phyloP scores from a whole-genome alignment of 2,797 vertebrate species.

The Chelmon rostratus region DNA sequence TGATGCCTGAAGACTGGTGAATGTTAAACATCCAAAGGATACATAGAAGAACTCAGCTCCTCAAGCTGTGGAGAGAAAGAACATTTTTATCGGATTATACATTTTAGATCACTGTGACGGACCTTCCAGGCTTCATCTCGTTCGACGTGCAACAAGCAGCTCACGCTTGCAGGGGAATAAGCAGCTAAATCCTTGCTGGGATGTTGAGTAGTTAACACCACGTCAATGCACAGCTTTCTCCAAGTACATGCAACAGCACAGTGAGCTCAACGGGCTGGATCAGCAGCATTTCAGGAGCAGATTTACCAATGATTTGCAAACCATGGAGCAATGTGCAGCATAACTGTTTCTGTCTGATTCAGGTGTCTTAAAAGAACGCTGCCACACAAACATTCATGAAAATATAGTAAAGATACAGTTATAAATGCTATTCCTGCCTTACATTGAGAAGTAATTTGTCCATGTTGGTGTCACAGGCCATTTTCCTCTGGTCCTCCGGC shows the following conservation, averaged over 20 bases:
- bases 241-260: neutral
- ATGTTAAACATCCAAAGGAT: constrained; percentile 89
- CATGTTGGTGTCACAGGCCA: constrained; percentile 93
- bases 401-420: neutral
- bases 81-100: neutral
- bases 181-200: constrained; percentile 21
- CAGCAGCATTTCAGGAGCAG: neutral
- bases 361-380: neutral
- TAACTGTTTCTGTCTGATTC: neutral
- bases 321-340: neutral
- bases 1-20: too few relatives aligned
- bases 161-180: constrained; percentile 8
- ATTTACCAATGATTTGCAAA: neutral
- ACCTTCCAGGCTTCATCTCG: neutral
- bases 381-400: neutral
- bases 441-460: constrained; percentile 95
- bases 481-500: constrained; percentile 93
- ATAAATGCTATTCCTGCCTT: constrained; percentile 58
- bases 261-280: neutral
- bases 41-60: constrained; percentile 99
- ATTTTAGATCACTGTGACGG: neutral
- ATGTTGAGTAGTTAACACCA: constrained; percentile 5
- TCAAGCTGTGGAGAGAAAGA: constrained; percentile 90
- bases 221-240: constrained; percentile 9
- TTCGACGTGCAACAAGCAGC: constrained; percentile 2